Evolutionary conservation across 1,140 invertebrate genomes (phyloP), one percentile per base, ranked within the genome.

Genomic region (Drosophila ercepeae): DNA sequence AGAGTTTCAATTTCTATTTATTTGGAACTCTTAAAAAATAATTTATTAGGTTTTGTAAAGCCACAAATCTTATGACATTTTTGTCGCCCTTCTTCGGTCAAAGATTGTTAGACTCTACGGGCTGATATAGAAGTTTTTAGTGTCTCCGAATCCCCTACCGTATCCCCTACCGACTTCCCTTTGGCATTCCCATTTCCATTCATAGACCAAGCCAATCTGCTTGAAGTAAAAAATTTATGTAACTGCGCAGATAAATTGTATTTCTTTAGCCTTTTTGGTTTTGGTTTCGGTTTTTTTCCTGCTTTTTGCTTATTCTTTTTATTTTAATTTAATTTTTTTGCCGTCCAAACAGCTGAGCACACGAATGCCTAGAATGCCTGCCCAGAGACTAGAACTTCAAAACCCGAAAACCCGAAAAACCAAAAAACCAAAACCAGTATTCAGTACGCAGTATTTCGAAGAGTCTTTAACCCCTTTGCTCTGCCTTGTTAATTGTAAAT

Each of bases 181-280:
- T 36, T 14, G 36, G 21, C 27, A 19, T 57, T 49, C 64, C 53
- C 64, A 16, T 9, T 25, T 44, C 55, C 67, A 71, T 72, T 71
- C 54, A 52, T 44, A 55, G 41, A 48, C 34, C 51, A 46, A 55
- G 59, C 51, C 78, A 83, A 83, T 83, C 78, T 78, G 59, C 59
- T 70, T 64, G 11, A 52, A 41, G 58, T 32, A 44, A 68, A 16
- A 72, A 73, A 55, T 75, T 59, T 84, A 75, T 84, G 72, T 75
- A 86, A 86, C 79, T 84, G 79, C 75, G 79, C 74, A 84, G 75
- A 84, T 57, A 79, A 42, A 79, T 79, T 79, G 60, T 63, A 23
- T 58, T 70, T 60, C 39, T 60, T 60, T 46, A 11, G 29, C 19
- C 54, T 34, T 45, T 57, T 57, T n/a, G 34, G 39, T 57, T 23